Evolutionary conservation across 2,113 vertebrate species (phyloP).

Genomic region (Etia nguti): DNA sequence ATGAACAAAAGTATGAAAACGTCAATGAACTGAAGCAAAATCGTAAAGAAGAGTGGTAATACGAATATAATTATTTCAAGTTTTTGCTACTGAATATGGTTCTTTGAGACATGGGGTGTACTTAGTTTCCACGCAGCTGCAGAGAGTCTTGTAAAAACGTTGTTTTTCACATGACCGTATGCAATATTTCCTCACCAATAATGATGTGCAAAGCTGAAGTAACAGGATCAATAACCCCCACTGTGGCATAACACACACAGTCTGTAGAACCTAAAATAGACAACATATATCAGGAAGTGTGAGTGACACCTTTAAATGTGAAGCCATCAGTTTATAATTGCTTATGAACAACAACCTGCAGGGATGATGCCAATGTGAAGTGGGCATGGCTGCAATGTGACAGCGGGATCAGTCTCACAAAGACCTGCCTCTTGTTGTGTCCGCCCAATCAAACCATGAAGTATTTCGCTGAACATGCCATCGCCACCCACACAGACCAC

Average conservation of each 20-base stretch:
- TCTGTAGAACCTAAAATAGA: slow-evolving; percentile 73
- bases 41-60: background rate
- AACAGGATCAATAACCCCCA: slow-evolving; percentile 75
- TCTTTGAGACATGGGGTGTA: background rate
- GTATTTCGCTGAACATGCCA: slow-evolving; percentile 81
- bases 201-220: slow-evolving; percentile 79
- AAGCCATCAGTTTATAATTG: background rate
- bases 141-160: background rate
- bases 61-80: accelerated
- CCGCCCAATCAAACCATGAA: slow-evolving; percentile 78
- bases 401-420: slow-evolving; percentile 64
- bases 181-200: slow-evolving; percentile 63
- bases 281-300: background rate
- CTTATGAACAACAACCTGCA: slow-evolving; percentile 62
- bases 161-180: accelerated
- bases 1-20: background rate
- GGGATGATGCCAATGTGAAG: slow-evolving; percentile 83
- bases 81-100: background rate
- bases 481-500: slow-evolving; percentile 83
- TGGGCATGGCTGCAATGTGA: slow-evolving; percentile 65
- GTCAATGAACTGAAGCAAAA: background rate
- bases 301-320: background rate
- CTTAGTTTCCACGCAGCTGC: background rate
- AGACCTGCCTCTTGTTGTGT: slow-evolving; percentile 77
- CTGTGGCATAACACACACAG: slow-evolving; percentile 78